Evolutionary conservation across 2,113 vertebrate species (phyloP).

Genomic region (rabbit (Oryctolagus cuniculus)): DNA sequence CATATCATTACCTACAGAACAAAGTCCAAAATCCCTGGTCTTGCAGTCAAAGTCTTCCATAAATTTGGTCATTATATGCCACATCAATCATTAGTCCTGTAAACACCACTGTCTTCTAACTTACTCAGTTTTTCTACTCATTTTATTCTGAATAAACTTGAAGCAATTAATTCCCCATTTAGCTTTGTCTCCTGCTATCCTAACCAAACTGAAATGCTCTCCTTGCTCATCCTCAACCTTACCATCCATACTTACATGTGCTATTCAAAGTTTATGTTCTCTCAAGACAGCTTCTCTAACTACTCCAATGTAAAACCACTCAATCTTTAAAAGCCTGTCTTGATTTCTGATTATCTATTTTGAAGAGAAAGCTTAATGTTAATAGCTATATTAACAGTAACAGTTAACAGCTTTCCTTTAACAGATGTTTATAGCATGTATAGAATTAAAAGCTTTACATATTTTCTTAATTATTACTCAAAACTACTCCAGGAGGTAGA

Average conservation of each 20-base stretch:
- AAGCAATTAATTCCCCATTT: background rate
- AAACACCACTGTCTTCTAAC: background rate
- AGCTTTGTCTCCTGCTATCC: background rate
- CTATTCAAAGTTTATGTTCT: conserved; percentile 24
- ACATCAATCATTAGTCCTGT: background rate
- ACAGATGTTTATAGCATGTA: background rate
- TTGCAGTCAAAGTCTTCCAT: background rate
- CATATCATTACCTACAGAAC: background rate
- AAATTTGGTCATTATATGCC: background rate
- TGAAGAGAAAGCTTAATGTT: conserved; percentile 22
- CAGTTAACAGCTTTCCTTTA: conserved; percentile 54
- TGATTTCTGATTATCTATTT: conserved; percentile 52
- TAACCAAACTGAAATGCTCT: background rate
- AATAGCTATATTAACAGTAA: conserved; percentile 21
- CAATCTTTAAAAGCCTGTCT: background rate
- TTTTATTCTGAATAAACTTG: background rate
- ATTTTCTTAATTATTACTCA: conserved; percentile 43
- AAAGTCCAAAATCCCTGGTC: conserved; percentile 27
- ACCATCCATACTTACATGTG: background rate
- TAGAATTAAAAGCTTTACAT: background rate
- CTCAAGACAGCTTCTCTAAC: conserved; percentile 40
- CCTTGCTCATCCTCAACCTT: conserved; percentile 21
- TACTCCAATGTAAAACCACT: background rate
- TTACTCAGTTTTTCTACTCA: background rate
- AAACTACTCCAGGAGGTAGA: background rate